Conservation (phyloP, 2,797 vertebrate genomes). For the Anomalospiza imberbis region DNA sequence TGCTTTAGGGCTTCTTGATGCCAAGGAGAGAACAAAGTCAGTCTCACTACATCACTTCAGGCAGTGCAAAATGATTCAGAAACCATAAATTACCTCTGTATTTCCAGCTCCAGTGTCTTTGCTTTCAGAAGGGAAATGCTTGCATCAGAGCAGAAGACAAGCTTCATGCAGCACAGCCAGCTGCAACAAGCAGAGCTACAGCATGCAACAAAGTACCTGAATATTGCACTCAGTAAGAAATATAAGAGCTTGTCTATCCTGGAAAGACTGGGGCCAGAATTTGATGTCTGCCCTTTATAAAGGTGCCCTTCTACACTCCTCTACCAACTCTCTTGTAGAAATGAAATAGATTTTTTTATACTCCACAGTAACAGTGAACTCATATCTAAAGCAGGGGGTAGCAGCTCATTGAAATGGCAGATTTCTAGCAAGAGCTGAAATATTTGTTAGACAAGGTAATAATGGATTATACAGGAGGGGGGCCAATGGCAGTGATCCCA, state of each 20-base stretch:
- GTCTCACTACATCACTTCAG: neutral
- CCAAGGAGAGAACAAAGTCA: neutral
- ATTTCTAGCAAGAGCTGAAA: neutral
- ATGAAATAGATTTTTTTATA: neutral
- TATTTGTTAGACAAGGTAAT: neutral
- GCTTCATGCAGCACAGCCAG: neutral
- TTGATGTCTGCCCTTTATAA: neutral
- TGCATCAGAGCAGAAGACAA: neutral
- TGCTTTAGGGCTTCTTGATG: neutral
- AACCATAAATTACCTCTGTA: neutral
- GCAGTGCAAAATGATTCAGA: neutral
- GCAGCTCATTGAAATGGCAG: neutral
- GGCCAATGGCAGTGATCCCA: neutral
- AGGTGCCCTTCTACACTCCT: neutral
- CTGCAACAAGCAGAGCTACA: conserved; percentile 12
- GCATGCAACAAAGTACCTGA: neutral
- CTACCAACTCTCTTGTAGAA: neutral
- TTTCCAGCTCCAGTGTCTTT: neutral
- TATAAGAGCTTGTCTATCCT: neutral
- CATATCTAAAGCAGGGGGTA: neutral
- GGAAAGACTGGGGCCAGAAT: neutral
- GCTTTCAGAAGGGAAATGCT: neutral
- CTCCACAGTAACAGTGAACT: neutral
- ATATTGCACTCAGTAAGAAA: neutral
- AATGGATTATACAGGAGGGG: neutral